These are phyloP conservation scores for Dolichopus griseipennis DNA, from an alignment of 2,888 invertebrate genomes.

Conservation along the genomic window DNA sequence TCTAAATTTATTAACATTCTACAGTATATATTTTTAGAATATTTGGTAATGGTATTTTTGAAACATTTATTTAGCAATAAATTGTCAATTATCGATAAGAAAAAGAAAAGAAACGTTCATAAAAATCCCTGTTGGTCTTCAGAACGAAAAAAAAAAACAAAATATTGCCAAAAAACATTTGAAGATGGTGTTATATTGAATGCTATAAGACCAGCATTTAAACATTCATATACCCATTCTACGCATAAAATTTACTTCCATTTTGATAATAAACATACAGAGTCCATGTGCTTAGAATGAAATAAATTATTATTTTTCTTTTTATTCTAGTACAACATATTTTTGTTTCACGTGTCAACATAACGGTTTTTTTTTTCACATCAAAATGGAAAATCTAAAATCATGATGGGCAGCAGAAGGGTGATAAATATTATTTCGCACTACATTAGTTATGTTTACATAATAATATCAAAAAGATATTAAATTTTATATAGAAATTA, in stretches of 20 bases:
- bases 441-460: neutral
- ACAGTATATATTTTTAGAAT: too few relatives aligned
- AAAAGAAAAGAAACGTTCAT: neutral
- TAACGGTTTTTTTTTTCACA: neutral
- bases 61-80: neutral
- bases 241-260: too few relatives aligned
- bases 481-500: too few relatives aligned
- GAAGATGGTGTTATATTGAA: too few relatives aligned
- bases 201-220: neutral
- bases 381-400: neutral
- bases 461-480: neutral
- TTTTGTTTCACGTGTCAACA: neutral
- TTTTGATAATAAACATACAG: too few relatives aligned
- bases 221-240: neutral
- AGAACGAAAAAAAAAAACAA: neutral
- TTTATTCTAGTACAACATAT: neutral
- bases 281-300: too few relatives aligned
- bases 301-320: too few relatives aligned
- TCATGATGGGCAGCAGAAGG: neutral
- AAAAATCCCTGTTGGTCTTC: slow-evolving; percentile 3
- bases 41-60: neutral
- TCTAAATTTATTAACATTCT: too few relatives aligned
- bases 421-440: neutral
- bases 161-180: too few relatives aligned
- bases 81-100: slow-evolving; percentile 1